Evolutionary conservation across 2,113 vertebrate genomes (phyloP), one percentile per base, ranked within the genome.

Genomic region (Cryptotis parvus): DNA sequence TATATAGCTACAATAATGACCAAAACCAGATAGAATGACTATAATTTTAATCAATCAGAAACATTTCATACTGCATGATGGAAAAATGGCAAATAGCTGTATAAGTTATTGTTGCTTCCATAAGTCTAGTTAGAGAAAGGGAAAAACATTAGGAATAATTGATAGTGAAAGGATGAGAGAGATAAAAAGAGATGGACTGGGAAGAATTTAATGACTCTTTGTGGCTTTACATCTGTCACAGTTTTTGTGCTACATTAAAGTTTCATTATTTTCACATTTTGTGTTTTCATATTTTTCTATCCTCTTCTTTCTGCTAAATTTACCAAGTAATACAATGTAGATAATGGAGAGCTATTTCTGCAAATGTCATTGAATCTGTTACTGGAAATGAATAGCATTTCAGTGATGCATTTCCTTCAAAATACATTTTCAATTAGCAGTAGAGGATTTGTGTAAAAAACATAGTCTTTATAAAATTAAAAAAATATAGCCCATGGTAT

Each of bases 221-320:
- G 95, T 97, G 94, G 94, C 95, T 97, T 97, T 98, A 96, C 96
- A 98, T 97, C 97, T 97, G 97, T 97, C 97, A 98, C 93, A 95
- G 96, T 97, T 97, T 97, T 90, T 96, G 97, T 97, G 96, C 96
- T 96, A 97, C 97, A 98, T 98, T 98, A 98, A 97, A 97, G 93
- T 96, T 98, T 98, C 97, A 98, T 97, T 98, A 98, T 98, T 98
- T 98, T 97, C 94, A 93, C 97, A 98, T 98, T 98, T 98, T 77
- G 94, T 98, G 97, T 98, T 97, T 97, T 98, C 97, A 96, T 97
- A 97, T 97, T 98, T 97, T 97, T 58, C 95, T 94, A 96, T 97
- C 90, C 89, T 65, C 85, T 97, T 97, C 93, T 98, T 98, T 98
- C 97, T 98, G 97, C 97, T 98, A 98, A 98, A 98, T 98, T 98